Conservation (phyloP, 2,113 vertebrate genomes). For the Aix galericulata region DNA sequence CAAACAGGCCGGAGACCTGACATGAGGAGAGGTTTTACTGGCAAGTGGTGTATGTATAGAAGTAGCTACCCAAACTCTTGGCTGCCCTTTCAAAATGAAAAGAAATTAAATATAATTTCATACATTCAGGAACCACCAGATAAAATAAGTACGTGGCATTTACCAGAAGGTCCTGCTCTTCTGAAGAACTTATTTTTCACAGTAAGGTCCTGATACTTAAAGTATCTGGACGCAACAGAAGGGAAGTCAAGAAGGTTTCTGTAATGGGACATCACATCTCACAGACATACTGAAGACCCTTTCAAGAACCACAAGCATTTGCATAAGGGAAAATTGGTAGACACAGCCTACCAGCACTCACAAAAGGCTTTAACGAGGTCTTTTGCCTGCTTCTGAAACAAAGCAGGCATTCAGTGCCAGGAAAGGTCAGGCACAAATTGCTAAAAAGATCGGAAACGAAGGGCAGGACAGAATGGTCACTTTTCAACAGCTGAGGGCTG, state of each 20-base stretch:
- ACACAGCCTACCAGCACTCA: background rate
- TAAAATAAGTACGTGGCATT: background rate
- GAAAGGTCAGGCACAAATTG: background rate
- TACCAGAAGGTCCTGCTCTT: background rate
- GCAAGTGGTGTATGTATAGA: background rate
- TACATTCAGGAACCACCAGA: background rate
- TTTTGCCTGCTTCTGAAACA: background rate
- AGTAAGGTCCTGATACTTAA: background rate
- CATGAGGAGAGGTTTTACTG: background rate
- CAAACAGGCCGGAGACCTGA: background rate
- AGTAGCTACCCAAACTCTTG: background rate
- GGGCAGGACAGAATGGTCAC: background rate
- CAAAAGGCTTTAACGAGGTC: background rate
- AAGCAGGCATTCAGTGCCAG: background rate
- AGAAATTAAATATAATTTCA: background rate
- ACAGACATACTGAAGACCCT: background rate
- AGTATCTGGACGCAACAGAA: background rate
- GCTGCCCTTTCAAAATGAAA: background rate
- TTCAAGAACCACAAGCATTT: background rate
- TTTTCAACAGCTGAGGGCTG: background rate
- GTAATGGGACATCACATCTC: fast-evolving
- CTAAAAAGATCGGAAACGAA: background rate
- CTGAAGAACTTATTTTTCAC: background rate
- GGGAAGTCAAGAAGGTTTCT: background rate
- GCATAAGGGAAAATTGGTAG: background rate